Conservation (phyloP, 2,888 invertebrate genomes). For the Thereva unica region DNA sequence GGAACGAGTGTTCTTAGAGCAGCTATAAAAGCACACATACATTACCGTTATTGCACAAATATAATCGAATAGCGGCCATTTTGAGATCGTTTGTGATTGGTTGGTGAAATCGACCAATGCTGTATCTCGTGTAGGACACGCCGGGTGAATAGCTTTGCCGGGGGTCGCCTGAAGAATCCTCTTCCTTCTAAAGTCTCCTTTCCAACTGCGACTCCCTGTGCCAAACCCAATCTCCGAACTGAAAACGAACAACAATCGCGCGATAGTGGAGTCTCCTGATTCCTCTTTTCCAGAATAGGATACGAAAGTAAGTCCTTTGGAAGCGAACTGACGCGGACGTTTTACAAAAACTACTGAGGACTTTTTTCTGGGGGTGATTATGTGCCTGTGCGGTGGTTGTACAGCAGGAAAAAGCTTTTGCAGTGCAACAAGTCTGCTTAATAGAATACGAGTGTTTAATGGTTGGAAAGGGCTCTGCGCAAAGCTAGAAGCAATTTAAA, state of each 20-base stretch:
- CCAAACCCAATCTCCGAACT: conserved; percentile 9
- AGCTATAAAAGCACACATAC: conserved; percentile 8
- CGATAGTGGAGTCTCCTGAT: conserved; percentile 11
- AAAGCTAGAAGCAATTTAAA: conserved; percentile 16
- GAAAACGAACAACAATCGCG: conserved; percentile 31
- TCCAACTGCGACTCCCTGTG: too few relatives aligned
- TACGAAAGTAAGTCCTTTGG: conserved; percentile 14
- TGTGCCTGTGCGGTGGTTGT: too few relatives aligned
- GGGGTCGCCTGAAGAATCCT: conserved; percentile 17
- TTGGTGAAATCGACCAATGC: conserved; percentile 59
- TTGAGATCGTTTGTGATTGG: conserved; percentile 59
- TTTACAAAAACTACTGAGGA: too few relatives aligned
- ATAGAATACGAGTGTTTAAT: too few relatives aligned
- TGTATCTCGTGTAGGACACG: conserved; percentile 49
- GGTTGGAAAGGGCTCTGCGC: too few relatives aligned
- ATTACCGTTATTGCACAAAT: conserved; percentile 27
- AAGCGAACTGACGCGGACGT: neutral
- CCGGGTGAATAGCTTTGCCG: conserved; percentile 23
- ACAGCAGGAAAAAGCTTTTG: too few relatives aligned
- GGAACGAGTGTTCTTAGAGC: too few relatives aligned
- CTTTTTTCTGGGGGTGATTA: too few relatives aligned
- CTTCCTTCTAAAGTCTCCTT: too few relatives aligned
- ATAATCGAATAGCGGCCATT: conserved; percentile 52
- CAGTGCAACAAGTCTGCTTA: too few relatives aligned
- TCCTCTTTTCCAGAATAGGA: neutral